Base-by-base conservation (phyloP, 2,797 vertebrate species). In the Taeniopygia guttata region DNA sequence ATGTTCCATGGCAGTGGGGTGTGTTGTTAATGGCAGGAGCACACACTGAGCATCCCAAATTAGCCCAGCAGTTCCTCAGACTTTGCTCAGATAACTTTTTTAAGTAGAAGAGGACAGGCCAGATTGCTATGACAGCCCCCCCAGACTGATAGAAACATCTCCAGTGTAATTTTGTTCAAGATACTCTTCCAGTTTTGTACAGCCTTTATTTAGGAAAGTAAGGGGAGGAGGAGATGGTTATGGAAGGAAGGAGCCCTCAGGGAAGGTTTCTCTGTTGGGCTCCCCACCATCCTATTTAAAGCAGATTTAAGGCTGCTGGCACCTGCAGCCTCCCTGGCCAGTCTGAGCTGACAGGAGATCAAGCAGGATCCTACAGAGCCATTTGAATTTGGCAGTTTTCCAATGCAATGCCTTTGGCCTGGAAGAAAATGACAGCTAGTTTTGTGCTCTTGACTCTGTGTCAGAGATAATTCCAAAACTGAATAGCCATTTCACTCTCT, bases 41-140 rank as follows among this genome's bases (percentile, higher is more conserved):
- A 56, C 42, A 14, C 19, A 17, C 26, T 67, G 38, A 18, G 14
- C 42, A 43, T 40, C 27, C 32, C 3, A 4, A 51, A 40, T 48
- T 40, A 10, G 26, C 21, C 5, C 9, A 69, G 40, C 26, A 76
- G 22, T 18, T 59, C 78, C 56, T 79, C 60, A 73, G 25, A 29
- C 11, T 52, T 5, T 0, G 5, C 54, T 81, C 38, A 54, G 36
- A 18, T 34, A 34, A 30, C 32, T 62, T 19, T 40, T 81, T 14
- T 34, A 42, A 40, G 15, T 27, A 49, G 49, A 59, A 77, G 45
- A 80, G 11, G 16, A 45, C 4, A 43, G 40, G 27, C 48, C 15
- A 11, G 13, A 29, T 2, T 3, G 21, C 9, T 23, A 1, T 11
- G 11, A 21, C 25, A 52, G 21, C 9, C 8, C 36, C 7, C 4